Conservation (phyloP, 2,888 invertebrate genomes). For the Epinotia nisella region DNA sequence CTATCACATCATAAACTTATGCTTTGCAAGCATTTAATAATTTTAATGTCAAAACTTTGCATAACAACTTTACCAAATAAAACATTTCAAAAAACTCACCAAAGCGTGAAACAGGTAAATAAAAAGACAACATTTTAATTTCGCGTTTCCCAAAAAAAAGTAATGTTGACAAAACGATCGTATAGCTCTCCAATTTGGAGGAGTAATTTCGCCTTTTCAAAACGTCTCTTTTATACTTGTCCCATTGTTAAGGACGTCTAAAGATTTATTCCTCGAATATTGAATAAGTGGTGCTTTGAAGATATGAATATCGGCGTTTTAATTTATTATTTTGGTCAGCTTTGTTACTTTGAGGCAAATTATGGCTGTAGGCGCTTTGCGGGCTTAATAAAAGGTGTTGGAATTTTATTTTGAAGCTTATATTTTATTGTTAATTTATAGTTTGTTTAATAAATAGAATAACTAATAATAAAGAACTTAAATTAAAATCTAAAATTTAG, state of each 20-base stretch:
- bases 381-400: constrained; percentile 4
- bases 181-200: constrained; percentile 60
- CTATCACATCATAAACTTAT: too few relatives aligned
- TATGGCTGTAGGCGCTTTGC: background rate
- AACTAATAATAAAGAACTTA: too few relatives aligned
- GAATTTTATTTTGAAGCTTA: too few relatives aligned
- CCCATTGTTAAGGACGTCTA: constrained; percentile 55
- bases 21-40: too few relatives aligned
- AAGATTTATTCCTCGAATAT: constrained; percentile 51
- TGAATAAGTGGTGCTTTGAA: constrained; percentile 47
- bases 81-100: constrained; percentile 3
- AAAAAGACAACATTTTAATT: constrained; percentile 51
- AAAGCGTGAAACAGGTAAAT: constrained; percentile 45
- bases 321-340: constrained; percentile 45
- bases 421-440: too few relatives aligned
- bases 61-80: background rate
- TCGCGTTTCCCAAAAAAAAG: constrained; percentile 48
- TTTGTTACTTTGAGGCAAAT: constrained; percentile 30
- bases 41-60: background rate
- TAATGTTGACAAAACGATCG: constrained; percentile 64
- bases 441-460: too few relatives aligned
- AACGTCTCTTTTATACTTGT: constrained; percentile 52
- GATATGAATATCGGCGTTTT: constrained; percentile 43
- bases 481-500: too few relatives aligned
- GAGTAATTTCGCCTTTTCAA: constrained; percentile 62